These are phyloP conservation scores for Lasaia peninsularis DNA, from an alignment of 1,140 invertebrate species.

Conservation along the genomic window DNA sequence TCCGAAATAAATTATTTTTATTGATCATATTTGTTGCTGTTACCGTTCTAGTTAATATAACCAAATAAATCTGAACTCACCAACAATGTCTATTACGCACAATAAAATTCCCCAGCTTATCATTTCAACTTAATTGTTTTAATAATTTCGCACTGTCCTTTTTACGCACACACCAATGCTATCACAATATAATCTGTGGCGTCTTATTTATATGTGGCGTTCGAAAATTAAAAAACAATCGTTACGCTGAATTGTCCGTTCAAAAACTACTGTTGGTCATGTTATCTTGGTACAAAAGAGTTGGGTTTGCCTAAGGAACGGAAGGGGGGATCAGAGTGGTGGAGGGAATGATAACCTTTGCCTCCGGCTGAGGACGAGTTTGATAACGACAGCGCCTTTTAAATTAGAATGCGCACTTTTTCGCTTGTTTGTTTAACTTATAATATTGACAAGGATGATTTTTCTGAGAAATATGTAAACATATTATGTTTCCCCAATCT, in stretches of 20 bases:
- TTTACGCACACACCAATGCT: constrained; percentile 21
- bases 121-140: constrained; percentile 58
- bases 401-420: constrained; percentile 52
- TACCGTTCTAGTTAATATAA: too few species aligned
- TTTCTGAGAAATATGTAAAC: too few species aligned
- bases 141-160: constrained; percentile 20
- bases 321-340: constrained; percentile 41
- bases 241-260: constrained; percentile 14
- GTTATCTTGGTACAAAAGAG: constrained; percentile 19
- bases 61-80: constrained; percentile 32
- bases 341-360: constrained; percentile 59
- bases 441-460: not conserved
- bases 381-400: constrained; percentile 57
- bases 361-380: constrained; percentile 47
- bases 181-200: not conserved
- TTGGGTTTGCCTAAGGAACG: constrained; percentile 36
- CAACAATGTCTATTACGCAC: constrained; percentile 52
- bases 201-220: constrained; percentile 15
- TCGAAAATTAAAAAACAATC: constrained; percentile 20
- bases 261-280: constrained; percentile 33
- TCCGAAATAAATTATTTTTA: too few species aligned
- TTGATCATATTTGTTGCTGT: too few species aligned
- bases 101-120: constrained; percentile 52
- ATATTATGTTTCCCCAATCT: too few species aligned
- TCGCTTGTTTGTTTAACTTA: constrained; percentile 32